These are phyloP conservation scores for Aspidiotus rigidus DNA, from an alignment of 2,888 invertebrate genomes.

Conservation along the genomic window DNA sequence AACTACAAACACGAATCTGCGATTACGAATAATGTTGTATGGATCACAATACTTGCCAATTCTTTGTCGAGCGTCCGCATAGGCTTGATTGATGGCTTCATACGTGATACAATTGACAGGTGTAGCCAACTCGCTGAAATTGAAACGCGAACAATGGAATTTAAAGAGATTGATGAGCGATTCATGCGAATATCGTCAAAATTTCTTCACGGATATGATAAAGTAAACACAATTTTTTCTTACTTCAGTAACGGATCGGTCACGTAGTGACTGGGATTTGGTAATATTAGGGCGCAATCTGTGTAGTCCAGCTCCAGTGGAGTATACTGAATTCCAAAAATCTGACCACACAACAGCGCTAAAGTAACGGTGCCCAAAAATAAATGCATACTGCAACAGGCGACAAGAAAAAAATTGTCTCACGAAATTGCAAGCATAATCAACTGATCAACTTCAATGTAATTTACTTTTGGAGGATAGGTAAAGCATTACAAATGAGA, in stretches of 20 bases:
- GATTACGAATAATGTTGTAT: background rate
- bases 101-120: conserved; percentile 56
- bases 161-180: background rate
- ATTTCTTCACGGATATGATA: background rate
- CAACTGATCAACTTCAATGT: too few relatives aligned
- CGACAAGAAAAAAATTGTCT: too few relatives aligned
- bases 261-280: conserved; percentile 10
- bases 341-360: background rate
- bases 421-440: too few relatives aligned
- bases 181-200: background rate
- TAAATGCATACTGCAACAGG: conserved; percentile 10
- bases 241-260: conserved; percentile 17
- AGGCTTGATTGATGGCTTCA: conserved; percentile 80
- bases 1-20: too few relatives aligned
- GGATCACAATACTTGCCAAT: conserved; percentile 60
- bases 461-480: too few relatives aligned
- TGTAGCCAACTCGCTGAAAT: conserved; percentile 29
- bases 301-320: conserved; percentile 34
- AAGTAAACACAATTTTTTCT: background rate
- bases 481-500: too few relatives aligned
- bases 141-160: background rate
- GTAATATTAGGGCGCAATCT: conserved; percentile 35
- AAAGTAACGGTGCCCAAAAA: background rate
- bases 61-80: conserved; percentile 74
- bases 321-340: conserved; percentile 28